phyloP scores from a whole-genome alignment of 2,797 vertebrate species.

The Otus scops region DNA sequence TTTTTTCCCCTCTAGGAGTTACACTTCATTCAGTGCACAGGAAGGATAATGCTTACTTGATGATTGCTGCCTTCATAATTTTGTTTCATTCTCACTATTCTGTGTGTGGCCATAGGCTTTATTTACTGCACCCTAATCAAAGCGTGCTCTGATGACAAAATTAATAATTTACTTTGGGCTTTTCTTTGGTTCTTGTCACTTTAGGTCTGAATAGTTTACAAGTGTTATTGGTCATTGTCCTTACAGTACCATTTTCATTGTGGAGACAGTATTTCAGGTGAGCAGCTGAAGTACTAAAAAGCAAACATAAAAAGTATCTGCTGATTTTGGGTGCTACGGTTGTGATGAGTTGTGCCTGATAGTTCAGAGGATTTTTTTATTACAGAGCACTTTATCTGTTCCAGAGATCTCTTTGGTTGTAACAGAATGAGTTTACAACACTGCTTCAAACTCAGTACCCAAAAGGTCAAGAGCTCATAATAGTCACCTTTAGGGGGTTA shows the following conservation, averaged over 20 bases:
- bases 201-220: not conserved
- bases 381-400: not conserved
- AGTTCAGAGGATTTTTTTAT: not conserved
- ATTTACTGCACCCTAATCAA: conserved; percentile 15
- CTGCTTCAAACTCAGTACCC: not conserved
- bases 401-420: not conserved
- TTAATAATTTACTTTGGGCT: not conserved
- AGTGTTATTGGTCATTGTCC: not conserved
- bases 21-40: not conserved
- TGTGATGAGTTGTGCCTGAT: not conserved
- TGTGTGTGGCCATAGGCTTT: not conserved
- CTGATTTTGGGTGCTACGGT: not conserved
- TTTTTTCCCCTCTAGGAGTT: not conserved
- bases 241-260: not conserved
- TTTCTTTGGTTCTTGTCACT: not conserved
- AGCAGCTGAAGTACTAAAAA: not conserved
- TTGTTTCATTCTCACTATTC: not conserved
- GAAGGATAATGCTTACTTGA: not conserved
- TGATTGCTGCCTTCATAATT: not conserved
- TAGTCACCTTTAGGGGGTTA: not conserved
- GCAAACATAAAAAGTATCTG: not conserved
- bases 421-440: not conserved
- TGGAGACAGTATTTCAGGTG: not conserved
- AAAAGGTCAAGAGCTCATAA: not conserved
- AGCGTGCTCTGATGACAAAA: not conserved